Base-by-base conservation (phyloP, 1,140 invertebrate species). In the Neodiprion virginianus region DNA sequence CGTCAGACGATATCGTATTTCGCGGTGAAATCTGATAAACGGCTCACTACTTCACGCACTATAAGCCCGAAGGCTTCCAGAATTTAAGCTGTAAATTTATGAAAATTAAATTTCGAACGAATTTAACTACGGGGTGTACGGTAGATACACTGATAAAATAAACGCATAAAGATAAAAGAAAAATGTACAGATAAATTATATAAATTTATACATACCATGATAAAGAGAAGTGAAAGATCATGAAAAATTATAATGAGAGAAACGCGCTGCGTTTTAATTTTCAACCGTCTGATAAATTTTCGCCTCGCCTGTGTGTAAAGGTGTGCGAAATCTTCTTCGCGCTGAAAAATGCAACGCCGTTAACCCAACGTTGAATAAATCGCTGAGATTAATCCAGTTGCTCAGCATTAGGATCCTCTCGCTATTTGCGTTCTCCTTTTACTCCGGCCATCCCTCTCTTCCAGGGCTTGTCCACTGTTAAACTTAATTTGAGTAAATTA, bases 401-500 rank as follows among this genome's bases (percentile, higher is more conserved):
- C 53, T 61, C n/a, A 61, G 53, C 53, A 14, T 61, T 61, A 61
- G 53, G 53, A 61, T 5, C n/a, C 53, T 61, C n/a, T 40, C 28
- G 28, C 28, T 40, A 40, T 40, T 40, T 40, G 28, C 28, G 28
- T 40, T 2, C 28, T 40, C 28, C 28, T 40, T 40, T 40, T 40
- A 40, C 28, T 40, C 2, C 2, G 28, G 28, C 28, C 28, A 40
- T 40, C 28, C 28, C 28, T 40, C 28, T 40, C 5, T 40, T 17
- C 8, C 53, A 61, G n/a, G 53, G n/a, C 53, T 40, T 40, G 28
- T 40, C 53, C 53, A 61, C 53, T 61, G 53, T 61, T 61, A 61
- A 61, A 61, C 53, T 61, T 61, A 61, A 61, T 61, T 61, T 61
- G 53, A 61, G 53, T 61, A 61, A 61, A 61, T 61, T 61, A 61